phyloP scores from a whole-genome alignment of 2,797 vertebrate species.

The Synanceia verrucosa region DNA sequence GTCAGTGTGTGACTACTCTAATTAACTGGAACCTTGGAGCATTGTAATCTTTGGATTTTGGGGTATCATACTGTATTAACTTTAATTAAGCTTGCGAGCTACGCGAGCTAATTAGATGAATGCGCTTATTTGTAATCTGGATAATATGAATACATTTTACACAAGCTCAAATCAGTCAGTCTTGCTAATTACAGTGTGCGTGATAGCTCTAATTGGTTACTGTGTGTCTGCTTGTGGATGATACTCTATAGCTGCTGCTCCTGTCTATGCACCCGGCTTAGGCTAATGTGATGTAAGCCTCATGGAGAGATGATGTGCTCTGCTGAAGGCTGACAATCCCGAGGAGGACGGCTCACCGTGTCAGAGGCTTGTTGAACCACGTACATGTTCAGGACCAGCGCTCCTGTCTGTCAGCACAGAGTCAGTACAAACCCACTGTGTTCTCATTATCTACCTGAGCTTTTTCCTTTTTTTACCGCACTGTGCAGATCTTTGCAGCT shows the following conservation, averaged over 20 bases:
- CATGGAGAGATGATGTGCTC: conserved; percentile 72
- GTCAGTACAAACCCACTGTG: conserved; percentile 56
- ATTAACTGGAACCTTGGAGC: conserved; percentile 77
- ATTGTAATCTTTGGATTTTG: conserved; percentile 79
- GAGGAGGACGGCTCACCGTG: conserved; percentile 56
- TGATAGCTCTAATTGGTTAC: conserved; percentile 75
- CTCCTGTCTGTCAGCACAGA: conserved; percentile 67
- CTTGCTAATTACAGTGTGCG: conserved; percentile 74
- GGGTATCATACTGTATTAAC: conserved; percentile 81
- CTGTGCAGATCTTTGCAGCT: conserved; percentile 29
- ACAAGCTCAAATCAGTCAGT: conserved; percentile 76
- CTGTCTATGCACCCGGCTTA: conserved; percentile 55
- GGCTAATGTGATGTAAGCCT: conserved; percentile 75
- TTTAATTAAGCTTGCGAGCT: conserved; percentile 79
- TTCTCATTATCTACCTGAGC: conserved; percentile 68
- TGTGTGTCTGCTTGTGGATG: conserved; percentile 55
- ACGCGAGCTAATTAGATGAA: conserved; percentile 77
- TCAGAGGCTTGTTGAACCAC: conserved; percentile 72
- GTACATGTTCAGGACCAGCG: conserved; percentile 67
- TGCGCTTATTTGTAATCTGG: conserved; percentile 80
- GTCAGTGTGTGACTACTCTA: conserved; percentile 66
- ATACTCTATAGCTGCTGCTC: conserved; percentile 33
- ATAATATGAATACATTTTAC: conserved; percentile 79
- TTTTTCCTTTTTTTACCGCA: conserved; percentile 25
- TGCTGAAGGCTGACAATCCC: conserved; percentile 71